Percentiles rank a stretch among this genome's conserved stretches.
phyloP scores from a whole-genome alignment of 1,140 invertebrate species.

The Diabrotica undecimpunctata region DNA sequence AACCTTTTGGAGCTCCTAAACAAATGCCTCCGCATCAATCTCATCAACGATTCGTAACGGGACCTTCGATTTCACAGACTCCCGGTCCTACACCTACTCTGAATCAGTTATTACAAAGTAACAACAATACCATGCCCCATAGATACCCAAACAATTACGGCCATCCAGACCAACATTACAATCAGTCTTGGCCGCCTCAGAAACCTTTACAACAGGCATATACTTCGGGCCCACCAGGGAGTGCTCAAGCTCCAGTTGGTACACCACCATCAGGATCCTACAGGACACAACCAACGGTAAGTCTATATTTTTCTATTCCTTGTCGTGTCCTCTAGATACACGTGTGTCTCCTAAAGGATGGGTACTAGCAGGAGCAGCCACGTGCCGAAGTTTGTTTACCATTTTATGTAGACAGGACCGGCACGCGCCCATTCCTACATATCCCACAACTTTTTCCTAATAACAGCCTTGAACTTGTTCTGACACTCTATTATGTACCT shows the following conservation, averaged over 20 bases:
- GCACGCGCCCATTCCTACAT: conserved; percentile 3
- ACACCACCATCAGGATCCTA: conserved; percentile 37
- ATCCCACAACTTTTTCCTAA: conserved; percentile 6
- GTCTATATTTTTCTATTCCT: conserved; percentile 17
- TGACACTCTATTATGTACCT: conserved; percentile 41
- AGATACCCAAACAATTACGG: conserved; percentile 45
- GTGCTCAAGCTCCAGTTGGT: conserved; percentile 5
- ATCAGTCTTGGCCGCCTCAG: conserved; percentile 42
- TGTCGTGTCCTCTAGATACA: conserved; percentile 10
- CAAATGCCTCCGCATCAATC: conserved; percentile 39
- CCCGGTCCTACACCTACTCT: conserved; percentile 86
- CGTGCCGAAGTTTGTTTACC: conserved; percentile 24
- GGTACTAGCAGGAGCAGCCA: conserved; percentile 23
- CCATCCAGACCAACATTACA: conserved; percentile 42
- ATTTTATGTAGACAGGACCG: conserved; percentile 15
- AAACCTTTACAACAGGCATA: conserved; percentile 36
- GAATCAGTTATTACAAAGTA: conserved; percentile 66
- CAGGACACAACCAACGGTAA: conserved; percentile 43
- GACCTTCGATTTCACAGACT: conserved; percentile 68
- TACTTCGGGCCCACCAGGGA: conserved; percentile 21
- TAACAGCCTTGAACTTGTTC: conserved; percentile 43
- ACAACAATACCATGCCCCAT: conserved; percentile 39
- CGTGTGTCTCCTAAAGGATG: conserved; percentile 18
- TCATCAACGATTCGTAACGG: conserved; percentile 59
- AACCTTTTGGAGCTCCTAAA: conserved; percentile 40